Percentiles rank a stretch among this genome's conserved stretches.
phyloP scores from a whole-genome alignment of 2,797 vertebrate genomes.

The Enteromius trimaculatus region DNA sequence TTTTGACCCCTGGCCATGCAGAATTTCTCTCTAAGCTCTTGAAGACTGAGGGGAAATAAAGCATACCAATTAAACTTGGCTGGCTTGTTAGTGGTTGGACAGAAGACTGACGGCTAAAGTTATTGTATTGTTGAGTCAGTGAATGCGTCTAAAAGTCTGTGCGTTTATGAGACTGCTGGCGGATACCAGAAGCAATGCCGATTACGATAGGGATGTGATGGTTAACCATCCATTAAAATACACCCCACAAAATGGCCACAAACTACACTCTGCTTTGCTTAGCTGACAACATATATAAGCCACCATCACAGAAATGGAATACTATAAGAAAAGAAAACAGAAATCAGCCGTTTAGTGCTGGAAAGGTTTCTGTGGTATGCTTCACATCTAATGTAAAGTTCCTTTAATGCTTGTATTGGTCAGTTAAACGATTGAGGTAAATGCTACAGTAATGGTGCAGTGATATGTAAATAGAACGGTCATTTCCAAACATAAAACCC shows the following conservation, averaged over 20 bases:
- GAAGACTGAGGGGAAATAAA: conserved; percentile 28
- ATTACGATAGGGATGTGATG: conserved; percentile 56
- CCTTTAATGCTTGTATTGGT: background rate
- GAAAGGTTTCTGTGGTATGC: conserved; percentile 18
- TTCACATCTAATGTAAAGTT: conserved; percentile 1
- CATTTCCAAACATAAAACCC: background rate
- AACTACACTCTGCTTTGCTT: conserved; percentile 51
- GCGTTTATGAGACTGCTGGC: conserved; percentile 26
- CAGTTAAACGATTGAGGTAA: conserved; percentile 4
- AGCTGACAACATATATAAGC: conserved; percentile 52
- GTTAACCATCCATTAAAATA: conserved; percentile 63
- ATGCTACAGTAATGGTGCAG: conserved; percentile 2
- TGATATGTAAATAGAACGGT: background rate
- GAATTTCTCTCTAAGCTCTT: conserved; percentile 31
- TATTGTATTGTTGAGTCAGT: conserved; percentile 39
- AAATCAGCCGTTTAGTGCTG: conserved; percentile 36
- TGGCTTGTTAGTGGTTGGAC: conserved; percentile 46
- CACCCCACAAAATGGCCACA: conserved; percentile 56
- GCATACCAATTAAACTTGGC: conserved; percentile 47
- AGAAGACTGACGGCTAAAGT: conserved; percentile 47
- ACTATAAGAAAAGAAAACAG: conserved; percentile 43
- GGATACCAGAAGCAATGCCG: conserved; percentile 40
- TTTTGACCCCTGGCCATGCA: conserved; percentile 47
- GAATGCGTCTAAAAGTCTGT: conserved; percentile 30
- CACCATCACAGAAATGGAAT: conserved; percentile 41